Conservation (phyloP, 2,113 vertebrate species). For the Hiodon tergisus region DNA sequence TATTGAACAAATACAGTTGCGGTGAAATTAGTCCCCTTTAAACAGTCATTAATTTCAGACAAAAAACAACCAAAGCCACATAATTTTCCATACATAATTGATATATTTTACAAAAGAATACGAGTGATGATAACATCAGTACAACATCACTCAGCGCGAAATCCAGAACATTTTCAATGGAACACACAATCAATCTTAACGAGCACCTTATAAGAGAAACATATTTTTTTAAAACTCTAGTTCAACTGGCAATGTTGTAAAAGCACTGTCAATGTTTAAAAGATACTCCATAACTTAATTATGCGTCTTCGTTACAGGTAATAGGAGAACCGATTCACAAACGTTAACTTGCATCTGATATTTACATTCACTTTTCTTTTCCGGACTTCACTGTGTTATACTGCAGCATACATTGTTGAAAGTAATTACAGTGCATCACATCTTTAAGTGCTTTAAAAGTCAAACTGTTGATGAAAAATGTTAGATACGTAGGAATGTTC, state of each 20-base stretch:
- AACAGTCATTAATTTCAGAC: background rate
- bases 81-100: background rate
- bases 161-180: background rate
- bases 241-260: background rate
- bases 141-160: background rate
- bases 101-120: background rate
- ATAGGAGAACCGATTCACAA: background rate
- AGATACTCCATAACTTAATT: background rate
- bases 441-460: background rate
- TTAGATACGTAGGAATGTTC: background rate
- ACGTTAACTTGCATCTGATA: background rate
- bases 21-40: slow-evolving; percentile 3
- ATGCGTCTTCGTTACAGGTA: background rate
- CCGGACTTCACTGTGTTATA: background rate
- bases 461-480: background rate
- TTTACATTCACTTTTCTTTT: background rate
- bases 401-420: background rate
- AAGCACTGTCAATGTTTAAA: background rate
- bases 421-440: background rate
- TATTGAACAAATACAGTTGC: slow-evolving; percentile 19
- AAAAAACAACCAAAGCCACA: background rate
- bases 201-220: no score
- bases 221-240: no score
- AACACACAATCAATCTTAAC: background rate
- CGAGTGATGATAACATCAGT: background rate